phyloP scores from a whole-genome alignment of 2,888 invertebrate genomes.

The Adineta ricciae region DNA sequence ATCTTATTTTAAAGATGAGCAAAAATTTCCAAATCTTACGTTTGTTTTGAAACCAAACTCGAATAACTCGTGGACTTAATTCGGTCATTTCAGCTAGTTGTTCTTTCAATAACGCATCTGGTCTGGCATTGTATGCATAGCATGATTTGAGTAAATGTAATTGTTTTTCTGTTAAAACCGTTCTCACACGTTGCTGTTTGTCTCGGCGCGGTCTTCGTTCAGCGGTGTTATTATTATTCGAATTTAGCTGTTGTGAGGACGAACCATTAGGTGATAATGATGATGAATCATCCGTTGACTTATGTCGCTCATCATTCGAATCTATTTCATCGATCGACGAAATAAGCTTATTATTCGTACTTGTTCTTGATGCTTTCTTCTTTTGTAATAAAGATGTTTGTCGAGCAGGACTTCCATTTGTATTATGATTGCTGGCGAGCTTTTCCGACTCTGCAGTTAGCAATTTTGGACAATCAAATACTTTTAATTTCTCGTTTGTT shows the following conservation, averaged over 20 bases:
- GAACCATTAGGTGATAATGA: background rate
- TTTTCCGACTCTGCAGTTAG: background rate
- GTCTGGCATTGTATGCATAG: slow-evolving; percentile 18
- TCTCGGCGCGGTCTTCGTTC: background rate
- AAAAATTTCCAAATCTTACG: slow-evolving; percentile 46
- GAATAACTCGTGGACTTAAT: slow-evolving; percentile 86
- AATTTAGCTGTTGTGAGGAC: background rate
- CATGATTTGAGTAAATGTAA: slow-evolving; percentile 11
- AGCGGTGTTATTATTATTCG: background rate
- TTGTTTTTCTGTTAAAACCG: slow-evolving; percentile 18
- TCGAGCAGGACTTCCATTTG: background rate
- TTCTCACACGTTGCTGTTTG: slow-evolving; percentile 5
- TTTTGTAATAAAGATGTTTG: background rate
- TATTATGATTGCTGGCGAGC: background rate
- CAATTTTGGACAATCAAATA: background rate
- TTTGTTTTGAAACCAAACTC: slow-evolving; percentile 86
- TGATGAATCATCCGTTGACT: background rate
- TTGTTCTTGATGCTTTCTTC: background rate
- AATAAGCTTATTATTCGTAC: background rate
- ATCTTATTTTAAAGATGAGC: slow-evolving; percentile 45
- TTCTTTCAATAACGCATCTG: slow-evolving; percentile 54
- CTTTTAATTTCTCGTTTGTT: background rate
- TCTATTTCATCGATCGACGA: background rate
- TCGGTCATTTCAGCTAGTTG: slow-evolving; percentile 99
- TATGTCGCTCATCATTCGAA: background rate